A percentile compares a stretch with the other conserved stretches of the same genome.
These are phyloP conservation scores for Eremophila alpestris DNA, from an alignment of 2,797 vertebrate genomes.

Conservation along the genomic window DNA sequence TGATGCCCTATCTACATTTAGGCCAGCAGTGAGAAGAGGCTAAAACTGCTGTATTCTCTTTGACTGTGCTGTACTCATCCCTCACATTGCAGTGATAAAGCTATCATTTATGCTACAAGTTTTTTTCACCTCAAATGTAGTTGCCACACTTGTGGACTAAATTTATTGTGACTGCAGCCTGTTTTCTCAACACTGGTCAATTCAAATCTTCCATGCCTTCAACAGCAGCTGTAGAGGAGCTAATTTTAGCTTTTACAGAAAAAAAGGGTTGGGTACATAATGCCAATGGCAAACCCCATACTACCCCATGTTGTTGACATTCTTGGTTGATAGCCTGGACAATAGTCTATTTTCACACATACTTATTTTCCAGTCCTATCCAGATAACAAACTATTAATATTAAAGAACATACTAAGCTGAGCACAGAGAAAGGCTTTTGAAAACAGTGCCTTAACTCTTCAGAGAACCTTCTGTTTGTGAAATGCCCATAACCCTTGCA, in stretches of 20 bases:
- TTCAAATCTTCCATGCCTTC: neutral
- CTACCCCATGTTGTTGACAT: neutral
- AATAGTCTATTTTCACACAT: neutral
- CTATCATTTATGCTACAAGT: neutral
- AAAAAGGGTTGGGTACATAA: neutral
- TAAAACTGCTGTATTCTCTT: neutral
- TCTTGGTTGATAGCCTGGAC: neutral
- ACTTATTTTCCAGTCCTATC: neutral
- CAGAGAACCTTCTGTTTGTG: neutral
- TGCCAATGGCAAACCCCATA: neutral
- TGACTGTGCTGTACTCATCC: neutral
- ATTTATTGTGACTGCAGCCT: neutral
- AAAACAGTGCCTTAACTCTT: constrained; percentile 27
- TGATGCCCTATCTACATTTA: neutral
- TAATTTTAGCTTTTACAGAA: neutral
- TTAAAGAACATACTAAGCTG: neutral
- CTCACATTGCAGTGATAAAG: neutral
- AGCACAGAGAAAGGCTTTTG: neutral
- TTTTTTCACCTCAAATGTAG: neutral
- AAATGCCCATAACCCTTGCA: neutral
- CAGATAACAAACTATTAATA: neutral
- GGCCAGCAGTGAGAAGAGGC: neutral
- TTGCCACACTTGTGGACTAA: neutral
- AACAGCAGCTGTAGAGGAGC: neutral
- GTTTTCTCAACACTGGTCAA: neutral